phyloP scores from a whole-genome alignment of 2,797 vertebrate species.

The Pagetopsis macropterus region DNA sequence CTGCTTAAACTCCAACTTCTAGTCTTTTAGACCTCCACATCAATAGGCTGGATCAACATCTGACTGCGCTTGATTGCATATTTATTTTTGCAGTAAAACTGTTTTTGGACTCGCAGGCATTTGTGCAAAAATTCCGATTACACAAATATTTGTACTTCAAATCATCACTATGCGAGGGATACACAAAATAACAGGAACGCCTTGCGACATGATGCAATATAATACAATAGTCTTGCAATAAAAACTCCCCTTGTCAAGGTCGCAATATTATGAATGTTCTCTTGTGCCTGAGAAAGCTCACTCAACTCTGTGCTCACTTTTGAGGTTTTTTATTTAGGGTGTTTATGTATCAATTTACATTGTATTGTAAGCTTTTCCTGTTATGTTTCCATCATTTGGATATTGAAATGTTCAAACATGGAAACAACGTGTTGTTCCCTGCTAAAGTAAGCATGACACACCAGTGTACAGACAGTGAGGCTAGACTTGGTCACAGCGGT shows the following conservation, averaged over 20 bases:
- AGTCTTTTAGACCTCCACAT: constrained; percentile 53
- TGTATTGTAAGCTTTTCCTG: not conserved
- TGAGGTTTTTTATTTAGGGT: not conserved
- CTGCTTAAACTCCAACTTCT: constrained; percentile 46
- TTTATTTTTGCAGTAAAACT: constrained; percentile 66
- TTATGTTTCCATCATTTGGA: not conserved
- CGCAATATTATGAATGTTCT: constrained; percentile 9
- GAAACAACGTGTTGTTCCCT: not conserved
- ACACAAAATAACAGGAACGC: constrained; percentile 41
- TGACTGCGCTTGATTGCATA: constrained; percentile 51
- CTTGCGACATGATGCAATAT: constrained; percentile 32
- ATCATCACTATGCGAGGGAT: constrained; percentile 23
- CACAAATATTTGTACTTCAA: constrained; percentile 33
- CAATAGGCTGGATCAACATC: constrained; percentile 67
- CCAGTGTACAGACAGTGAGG: not conserved
- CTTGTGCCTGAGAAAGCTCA: not conserved
- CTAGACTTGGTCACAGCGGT: too few species aligned
- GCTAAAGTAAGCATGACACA: not conserved
- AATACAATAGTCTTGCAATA: constrained; percentile 30
- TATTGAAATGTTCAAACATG: constrained; percentile 1
- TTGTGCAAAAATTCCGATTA: constrained; percentile 51
- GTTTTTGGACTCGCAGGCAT: constrained; percentile 43
- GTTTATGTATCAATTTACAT: constrained; percentile 8
- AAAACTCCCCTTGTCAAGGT: constrained; percentile 23
- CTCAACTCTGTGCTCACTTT: not conserved